Evolutionary conservation across 2,888 invertebrate species (phyloP).

Genomic region (Scrobipalpa atriplicella): DNA sequence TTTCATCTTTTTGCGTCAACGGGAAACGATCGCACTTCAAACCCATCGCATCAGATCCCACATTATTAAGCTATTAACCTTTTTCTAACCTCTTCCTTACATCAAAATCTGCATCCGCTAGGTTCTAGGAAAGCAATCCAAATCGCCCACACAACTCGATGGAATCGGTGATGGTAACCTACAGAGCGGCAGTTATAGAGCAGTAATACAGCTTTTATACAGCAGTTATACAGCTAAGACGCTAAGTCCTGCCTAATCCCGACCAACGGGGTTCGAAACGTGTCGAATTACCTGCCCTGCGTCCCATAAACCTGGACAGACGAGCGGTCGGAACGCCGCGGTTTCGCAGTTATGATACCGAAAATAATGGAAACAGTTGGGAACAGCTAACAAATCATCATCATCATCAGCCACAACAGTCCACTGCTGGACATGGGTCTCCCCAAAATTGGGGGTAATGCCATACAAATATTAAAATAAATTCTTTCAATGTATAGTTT

Average conservation of each 20-base stretch:
- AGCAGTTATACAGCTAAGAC: slow-evolving; percentile 23
- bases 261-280: slow-evolving; percentile 56
- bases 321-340: slow-evolving; percentile 36
- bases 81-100: neutral
- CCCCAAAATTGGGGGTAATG: slow-evolving; percentile 33
- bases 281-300: slow-evolving; percentile 49
- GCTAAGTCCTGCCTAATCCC: slow-evolving; percentile 50
- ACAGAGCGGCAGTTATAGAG: slow-evolving; percentile 17
- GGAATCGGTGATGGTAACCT: slow-evolving; percentile 9
- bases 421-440: too few species aligned
- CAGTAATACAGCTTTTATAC: slow-evolving; percentile 17
- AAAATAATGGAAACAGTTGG: slow-evolving; percentile 50
- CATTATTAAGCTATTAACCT: neutral
- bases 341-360: neutral
- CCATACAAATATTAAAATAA: too few species aligned
- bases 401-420: too few species aligned
- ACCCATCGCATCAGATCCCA: neutral
- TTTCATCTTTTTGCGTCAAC: too few species aligned
- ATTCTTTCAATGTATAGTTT: too few species aligned
- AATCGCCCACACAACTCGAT: slow-evolving; percentile 13
- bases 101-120: neutral
- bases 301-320: slow-evolving; percentile 33
- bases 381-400: too few species aligned
- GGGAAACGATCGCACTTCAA: neutral
- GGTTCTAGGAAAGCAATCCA: neutral